phyloP scores from a whole-genome alignment of 1,140 invertebrate genomes.

The Drosophila rhopaloa region DNA sequence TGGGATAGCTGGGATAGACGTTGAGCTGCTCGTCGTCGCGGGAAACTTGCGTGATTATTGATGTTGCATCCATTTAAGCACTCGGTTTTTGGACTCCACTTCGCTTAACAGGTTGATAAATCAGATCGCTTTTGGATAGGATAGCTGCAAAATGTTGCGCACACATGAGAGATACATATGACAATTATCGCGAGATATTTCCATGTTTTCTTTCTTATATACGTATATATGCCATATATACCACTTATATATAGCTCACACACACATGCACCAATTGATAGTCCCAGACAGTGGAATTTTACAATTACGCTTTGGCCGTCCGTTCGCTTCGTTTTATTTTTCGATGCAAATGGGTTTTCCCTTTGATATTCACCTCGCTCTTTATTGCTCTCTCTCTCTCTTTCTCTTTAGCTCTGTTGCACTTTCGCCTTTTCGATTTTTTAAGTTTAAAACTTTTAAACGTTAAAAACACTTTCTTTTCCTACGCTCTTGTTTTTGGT shows the following conservation, averaged over 20 bases:
- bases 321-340: conserved; percentile 61
- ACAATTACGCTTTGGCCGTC: conserved; percentile 82
- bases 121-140: conserved; percentile 22
- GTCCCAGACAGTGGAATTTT: conserved; percentile 80
- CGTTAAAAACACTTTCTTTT: conserved; percentile 72
- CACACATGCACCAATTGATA: conserved; percentile 31
- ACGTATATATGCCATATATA: conserved; percentile 9
- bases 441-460: conserved; percentile 53
- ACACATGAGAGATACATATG: conserved; percentile 60
- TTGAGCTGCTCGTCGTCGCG: conserved; percentile 98
- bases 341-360: conserved; percentile 77
- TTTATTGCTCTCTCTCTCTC: conserved; percentile 26
- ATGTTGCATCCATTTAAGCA: conserved; percentile 98
- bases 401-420: conserved; percentile 52
- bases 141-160: conserved; percentile 58
- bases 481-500: conserved; percentile 61
- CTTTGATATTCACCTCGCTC: conserved; percentile 77
- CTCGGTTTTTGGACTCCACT: conserved; percentile 72
- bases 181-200: conserved; percentile 41
- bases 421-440: conserved; percentile 73
- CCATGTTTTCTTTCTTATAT: conserved; percentile 61
- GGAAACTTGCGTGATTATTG: conserved; percentile 98
- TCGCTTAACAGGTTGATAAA: conserved; percentile 46
- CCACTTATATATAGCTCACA: conserved; percentile 29
- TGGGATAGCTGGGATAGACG: conserved; percentile 93